These are phyloP conservation scores for Chaetoderma sp. DNA, from an alignment of 2,888 invertebrate genomes.

Conservation along the genomic window DNA sequence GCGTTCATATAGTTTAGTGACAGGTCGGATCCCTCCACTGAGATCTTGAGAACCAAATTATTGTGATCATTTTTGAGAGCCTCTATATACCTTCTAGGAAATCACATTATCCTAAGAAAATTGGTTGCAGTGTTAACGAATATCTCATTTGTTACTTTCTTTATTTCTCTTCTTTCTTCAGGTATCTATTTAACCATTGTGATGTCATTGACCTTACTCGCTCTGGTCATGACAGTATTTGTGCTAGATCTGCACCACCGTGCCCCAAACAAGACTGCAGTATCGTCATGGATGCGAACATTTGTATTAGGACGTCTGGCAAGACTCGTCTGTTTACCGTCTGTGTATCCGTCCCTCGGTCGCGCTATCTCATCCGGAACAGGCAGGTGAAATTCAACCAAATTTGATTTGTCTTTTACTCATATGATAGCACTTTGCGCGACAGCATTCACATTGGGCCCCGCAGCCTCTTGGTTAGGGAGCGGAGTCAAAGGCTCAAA, in stretches of 20 bases:
- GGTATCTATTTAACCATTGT: conserved; percentile 74
- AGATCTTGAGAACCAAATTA: not conserved
- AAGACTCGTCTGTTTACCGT: not conserved
- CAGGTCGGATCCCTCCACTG: no score
- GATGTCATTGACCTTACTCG: conserved; percentile 74
- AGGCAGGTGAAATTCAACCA: no score
- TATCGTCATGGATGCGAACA: conserved; percentile 70
- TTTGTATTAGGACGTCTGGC: conserved; percentile 49
- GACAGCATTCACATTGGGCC: no score
- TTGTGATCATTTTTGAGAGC: not conserved
- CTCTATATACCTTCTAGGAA: not conserved
- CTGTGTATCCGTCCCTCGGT: no score
- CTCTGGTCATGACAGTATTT: conserved; percentile 73
- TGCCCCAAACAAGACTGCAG: conserved; percentile 70
- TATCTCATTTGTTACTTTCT: not conserved
- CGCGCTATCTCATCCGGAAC: no score
- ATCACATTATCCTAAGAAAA: no score
- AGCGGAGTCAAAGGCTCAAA: no score
- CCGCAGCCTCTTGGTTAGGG: no score
- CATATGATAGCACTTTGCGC: no score
- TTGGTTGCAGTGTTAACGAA: no score
- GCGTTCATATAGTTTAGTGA: no score
- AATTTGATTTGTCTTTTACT: no score
- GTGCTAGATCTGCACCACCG: conserved; percentile 75
- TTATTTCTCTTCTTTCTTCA: conserved; percentile 45